Base-by-base conservation (phyloP, 2,888 invertebrate genomes). In the Netelia virgata region DNA sequence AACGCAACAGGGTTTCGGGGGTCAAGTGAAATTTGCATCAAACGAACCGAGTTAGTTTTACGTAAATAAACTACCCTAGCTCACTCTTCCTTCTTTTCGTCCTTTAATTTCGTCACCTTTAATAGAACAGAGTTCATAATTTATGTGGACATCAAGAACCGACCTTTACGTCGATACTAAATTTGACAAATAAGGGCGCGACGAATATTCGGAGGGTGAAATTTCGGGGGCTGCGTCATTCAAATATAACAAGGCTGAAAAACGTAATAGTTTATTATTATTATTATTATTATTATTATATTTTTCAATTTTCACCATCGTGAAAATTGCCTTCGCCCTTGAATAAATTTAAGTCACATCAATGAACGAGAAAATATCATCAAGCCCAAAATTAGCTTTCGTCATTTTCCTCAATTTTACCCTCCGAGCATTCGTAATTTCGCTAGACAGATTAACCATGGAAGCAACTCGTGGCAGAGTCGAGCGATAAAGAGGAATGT, bases 11-110 rank as follows among this genome's bases (percentile, higher is more conserved):
- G n/a, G 59, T 43, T 14, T 16, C 59, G 16, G 9, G 66, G 18
- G 20, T n/a, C 59, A 20, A 36, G 18, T 66, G n/a, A 8, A 80
- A 68, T 74, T 74, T 68, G 14, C 41, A 28, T 41, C 20, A 18
- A 74, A 59, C 68, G 16, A 74, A 74, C 3, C 20, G 14, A 28
- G 61, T 10, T 81, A 41, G 63, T 81, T 75, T 43, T 63, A n/a
- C 18, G 36, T 41, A 68, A 69, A 69, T 75, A 53, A 69, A 11
- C 81, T 43, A 43, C 59, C 36, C 36, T 36, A 68, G 16, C 69
- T n/a, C 14, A 23, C 41, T 43, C 36, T 53, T 16, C 8, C 43
- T 41, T 68, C 53, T 16, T 11, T 50, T 23, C 59, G 18, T 14
- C 28, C 59, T 20, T 16, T 75, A 69, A 55, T 81, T 81, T 43